Evolutionary conservation across 2,113 vertebrate genomes (phyloP), one percentile per base, ranked within the genome.

Genomic region (Calonectris borealis): DNA sequence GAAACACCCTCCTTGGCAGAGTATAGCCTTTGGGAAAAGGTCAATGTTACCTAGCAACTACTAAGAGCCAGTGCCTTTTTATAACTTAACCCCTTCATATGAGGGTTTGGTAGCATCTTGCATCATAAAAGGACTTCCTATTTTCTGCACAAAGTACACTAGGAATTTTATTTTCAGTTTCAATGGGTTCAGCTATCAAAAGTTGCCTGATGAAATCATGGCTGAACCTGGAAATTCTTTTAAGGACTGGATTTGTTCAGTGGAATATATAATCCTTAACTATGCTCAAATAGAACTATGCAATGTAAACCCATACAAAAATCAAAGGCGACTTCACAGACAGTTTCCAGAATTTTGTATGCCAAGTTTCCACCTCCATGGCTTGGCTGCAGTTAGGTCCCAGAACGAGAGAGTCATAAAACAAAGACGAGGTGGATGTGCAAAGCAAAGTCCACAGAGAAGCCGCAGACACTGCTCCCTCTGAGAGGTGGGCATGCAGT

Each of bases 31-130:
- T 93, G 86, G 88, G 86, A 85, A 97, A 96, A 96, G 93, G 91
- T 97, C 91, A 95, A 34, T 91, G 93, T 96, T 91, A 95, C 96
- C 95, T 95, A 97, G 96, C 94, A 95, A 97, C 95, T 94, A 96
- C 73, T 76, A 86, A 87, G 49, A 94, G 52, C 34, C 68, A 21
- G 25, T 54, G 83, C 52, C 60, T 96, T 93, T 85, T 85, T 65
- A 87, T 80, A 94, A 95, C 91, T 97, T 97, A 97, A 97, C 93
- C 65, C 91, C 46, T 91, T 97, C 83, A 72, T 60, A 61, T 44
- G 34, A 77, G 31, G 38, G 22, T 62, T 91, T 6, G 6, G 58
- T 75, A 85, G 32, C 22, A 57, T n/a, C 72, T 84, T 13, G 9
- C 69, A 71, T 87, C 36, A 79, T 36, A 86, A 69, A 91, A 92